Evolutionary conservation across 2,888 invertebrate genomes (phyloP), one percentile per base, ranked within the genome.

Genomic region (Leptura quadrifasciata): DNA sequence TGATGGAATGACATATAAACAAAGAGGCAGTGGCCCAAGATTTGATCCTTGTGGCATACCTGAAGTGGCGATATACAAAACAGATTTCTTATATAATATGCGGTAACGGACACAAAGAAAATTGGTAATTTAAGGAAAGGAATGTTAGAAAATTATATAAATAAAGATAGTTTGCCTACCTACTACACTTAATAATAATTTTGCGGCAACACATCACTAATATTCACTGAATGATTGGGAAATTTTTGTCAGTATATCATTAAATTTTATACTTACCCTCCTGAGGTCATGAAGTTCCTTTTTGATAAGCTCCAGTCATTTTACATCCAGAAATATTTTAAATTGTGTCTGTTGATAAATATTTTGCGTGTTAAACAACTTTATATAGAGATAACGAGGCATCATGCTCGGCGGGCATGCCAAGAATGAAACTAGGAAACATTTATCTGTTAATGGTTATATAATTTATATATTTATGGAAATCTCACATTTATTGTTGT

Each of bases 311-410:
- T 0, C 17, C 60, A 12, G 24, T 27, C 31, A 60, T n/a, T 47
- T 60, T 27, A 31, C 27, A 31, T 31, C 27, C n/a, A 60, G 58
- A 18, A 60, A 21, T 24, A 27, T 27, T n/a, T 24, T 2, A 24
- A n/a, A 12, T 1, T 57, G 57, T 60, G n/a, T 63, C 39, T 27
- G 27, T 63, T 57, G 57, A 57, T 57, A 63, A n/a, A 63, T 39
- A 31, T 60, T 63, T 63, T 63, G 63, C 63, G 63, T 63, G 10
- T 63, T 18, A 60, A 27, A 39, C 8, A 61, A n/a, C 15, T 63
- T 60, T 21, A 60, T 47, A 39, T n/a, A 18, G 17, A 18, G 54
- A 54, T 54, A 54, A 54, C 54, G 5, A 6, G 18, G 18, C 21
- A 52, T 52, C 52, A 57, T 57, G 57, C 57, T 18, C 2, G 10